phyloP scores from a whole-genome alignment of 2,113 vertebrate genomes.

The Sorex fumeus region DNA sequence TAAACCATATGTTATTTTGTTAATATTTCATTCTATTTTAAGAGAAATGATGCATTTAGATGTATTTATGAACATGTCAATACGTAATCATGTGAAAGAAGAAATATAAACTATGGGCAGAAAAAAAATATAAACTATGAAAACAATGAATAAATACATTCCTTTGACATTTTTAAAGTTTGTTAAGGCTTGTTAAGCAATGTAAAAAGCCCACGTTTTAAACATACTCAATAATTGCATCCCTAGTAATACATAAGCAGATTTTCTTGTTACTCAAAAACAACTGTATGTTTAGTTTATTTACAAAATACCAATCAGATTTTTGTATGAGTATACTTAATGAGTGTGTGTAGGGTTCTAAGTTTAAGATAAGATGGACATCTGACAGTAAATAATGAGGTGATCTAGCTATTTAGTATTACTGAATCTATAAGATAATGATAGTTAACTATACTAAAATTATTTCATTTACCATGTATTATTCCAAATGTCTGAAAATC shows the following conservation, averaged over 20 bases:
- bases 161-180: not conserved
- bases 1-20: constrained; percentile 26
- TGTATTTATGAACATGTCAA: not conserved
- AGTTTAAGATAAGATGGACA: not conserved
- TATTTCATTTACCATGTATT: not conserved
- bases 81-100: not conserved
- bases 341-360: not conserved
- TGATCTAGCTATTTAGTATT: not conserved
- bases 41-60: not conserved
- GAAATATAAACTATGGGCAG: not conserved
- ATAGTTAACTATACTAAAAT: not conserved
- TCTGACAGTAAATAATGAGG: not conserved
- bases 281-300: not conserved
- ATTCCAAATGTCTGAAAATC: not conserved
- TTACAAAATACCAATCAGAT: not conserved
- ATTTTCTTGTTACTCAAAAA: not conserved
- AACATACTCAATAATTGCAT: not conserved
- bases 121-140: not conserved
- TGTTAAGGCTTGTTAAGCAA: not conserved
- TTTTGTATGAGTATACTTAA: not conserved
- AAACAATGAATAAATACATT: not conserved
- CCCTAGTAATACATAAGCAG: not conserved
- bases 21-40: constrained; percentile 29
- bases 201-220: not conserved
- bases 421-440: not conserved